Percentiles rank a stretch among this genome's conserved stretches.
Evolutionary conservation across 2,797 vertebrate species (phyloP).

Genomic region (Esox lucius): DNA sequence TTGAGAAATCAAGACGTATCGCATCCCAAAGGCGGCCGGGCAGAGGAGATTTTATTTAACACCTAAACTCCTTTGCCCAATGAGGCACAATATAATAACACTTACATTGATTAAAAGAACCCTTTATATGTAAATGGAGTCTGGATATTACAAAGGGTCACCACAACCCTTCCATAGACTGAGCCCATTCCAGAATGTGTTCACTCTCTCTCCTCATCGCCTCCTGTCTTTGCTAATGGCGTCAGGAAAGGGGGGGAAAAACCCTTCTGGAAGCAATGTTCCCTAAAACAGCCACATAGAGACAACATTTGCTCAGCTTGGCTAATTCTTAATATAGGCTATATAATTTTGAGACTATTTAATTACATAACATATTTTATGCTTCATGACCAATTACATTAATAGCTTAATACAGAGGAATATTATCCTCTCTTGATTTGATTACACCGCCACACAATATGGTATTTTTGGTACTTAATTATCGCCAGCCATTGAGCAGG

Average conservation of each 20-base stretch:
- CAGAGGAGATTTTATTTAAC: slow-evolving; percentile 96
- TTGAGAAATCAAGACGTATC: slow-evolving; percentile 96
- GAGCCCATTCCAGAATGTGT: slow-evolving; percentile 87
- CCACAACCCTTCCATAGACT: slow-evolving; percentile 82
- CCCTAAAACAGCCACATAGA: slow-evolving; percentile 99
- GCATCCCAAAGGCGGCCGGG: slow-evolving; percentile 89
- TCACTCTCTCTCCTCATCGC: slow-evolving; percentile 62
- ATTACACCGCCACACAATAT: slow-evolving; percentile 99
- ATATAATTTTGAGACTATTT: slow-evolving; percentile 99
- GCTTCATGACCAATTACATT: slow-evolving; percentile 99
- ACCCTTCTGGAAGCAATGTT: slow-evolving; percentile 92
- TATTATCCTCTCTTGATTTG: slow-evolving; percentile 99
- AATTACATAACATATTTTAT: slow-evolving; percentile 99
- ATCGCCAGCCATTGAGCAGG: slow-evolving; percentile 95
- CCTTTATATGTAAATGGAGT: slow-evolving; percentile 99
- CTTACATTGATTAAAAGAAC: slow-evolving; percentile 99
- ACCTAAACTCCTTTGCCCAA: slow-evolving; percentile 96
- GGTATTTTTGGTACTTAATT: slow-evolving; percentile 99
- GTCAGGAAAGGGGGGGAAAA: slow-evolving; percentile 59
- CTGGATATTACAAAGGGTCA: slow-evolving; percentile 89
- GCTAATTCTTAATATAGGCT: slow-evolving; percentile 99
- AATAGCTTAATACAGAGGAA: slow-evolving; percentile 99
- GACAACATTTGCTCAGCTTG: slow-evolving; percentile 99
- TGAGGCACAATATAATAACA: slow-evolving; percentile 99
- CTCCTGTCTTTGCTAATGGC: slow-evolving; percentile 90